Percentiles rank a stretch among this genome's conserved stretches.
Conservation (phyloP, 2,888 invertebrate species). For the Agriopis marginaria region DNA sequence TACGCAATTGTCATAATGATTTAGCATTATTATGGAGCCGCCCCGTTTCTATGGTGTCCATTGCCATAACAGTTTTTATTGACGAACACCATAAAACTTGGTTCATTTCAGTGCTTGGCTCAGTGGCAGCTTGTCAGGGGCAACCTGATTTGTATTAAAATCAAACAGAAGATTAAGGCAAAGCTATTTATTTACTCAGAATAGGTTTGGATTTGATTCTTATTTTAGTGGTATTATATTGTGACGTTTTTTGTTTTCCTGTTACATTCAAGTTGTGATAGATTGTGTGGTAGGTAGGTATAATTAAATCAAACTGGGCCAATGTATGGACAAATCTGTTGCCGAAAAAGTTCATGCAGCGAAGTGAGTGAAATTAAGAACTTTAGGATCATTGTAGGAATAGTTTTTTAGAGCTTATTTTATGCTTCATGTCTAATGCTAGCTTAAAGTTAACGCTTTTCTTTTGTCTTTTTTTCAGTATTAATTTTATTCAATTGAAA, state of each 20-base stretch:
- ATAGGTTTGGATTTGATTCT: constrained; percentile 3
- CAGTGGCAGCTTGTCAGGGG: constrained; percentile 14
- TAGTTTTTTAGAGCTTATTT: neutral
- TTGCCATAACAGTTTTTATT: constrained; percentile 66
- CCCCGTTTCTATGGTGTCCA: constrained; percentile 72
- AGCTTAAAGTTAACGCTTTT: neutral
- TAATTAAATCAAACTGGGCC: constrained; percentile 84
- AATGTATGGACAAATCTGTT: constrained; percentile 87
- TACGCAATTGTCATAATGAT: constrained; percentile 59
- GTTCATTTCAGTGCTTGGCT: constrained; percentile 39
- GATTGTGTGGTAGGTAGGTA: constrained; percentile 36
- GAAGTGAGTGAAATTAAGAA: constrained; percentile 66
- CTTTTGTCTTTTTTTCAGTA: constrained; percentile 13
- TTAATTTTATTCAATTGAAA: constrained; percentile 2
- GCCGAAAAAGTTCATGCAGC: constrained; percentile 71
- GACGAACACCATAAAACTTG: constrained; percentile 45
- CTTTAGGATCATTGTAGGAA: neutral
- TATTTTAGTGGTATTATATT: neutral
- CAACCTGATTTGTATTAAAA: neutral
- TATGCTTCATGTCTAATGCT: neutral
- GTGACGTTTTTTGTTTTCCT: constrained; percentile 8
- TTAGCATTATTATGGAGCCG: constrained; percentile 49
- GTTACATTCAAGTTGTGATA: constrained; percentile 1
- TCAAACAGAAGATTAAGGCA: neutral
- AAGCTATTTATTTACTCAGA: neutral